These are phyloP conservation scores for Drosophila setifemur DNA, from an alignment of 1,140 invertebrate species.

Conservation along the genomic window DNA sequence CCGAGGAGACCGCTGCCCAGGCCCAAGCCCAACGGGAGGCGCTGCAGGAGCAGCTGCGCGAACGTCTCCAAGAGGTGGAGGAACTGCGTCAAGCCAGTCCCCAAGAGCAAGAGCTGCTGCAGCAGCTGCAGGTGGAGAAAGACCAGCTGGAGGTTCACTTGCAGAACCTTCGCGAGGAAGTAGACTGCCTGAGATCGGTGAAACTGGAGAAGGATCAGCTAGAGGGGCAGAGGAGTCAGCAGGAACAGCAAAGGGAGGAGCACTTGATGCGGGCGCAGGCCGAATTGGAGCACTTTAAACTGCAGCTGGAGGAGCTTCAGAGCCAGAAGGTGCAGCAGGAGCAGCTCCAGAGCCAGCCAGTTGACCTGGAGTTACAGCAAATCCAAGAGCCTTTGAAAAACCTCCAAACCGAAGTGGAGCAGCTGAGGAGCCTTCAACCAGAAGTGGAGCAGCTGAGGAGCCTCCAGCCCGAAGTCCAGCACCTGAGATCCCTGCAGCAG, in stretches of 20 bases:
- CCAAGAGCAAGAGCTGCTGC: conserved; percentile 63
- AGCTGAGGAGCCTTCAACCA: background rate
- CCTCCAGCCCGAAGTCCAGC: background rate
- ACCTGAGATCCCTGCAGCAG: background rate
- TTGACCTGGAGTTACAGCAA: background rate
- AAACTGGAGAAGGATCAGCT: conserved; percentile 84
- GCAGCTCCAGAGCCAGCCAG: background rate
- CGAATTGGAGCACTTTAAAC: background rate
- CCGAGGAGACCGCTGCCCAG: conserved; percentile 12
- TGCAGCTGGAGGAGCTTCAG: conserved; percentile 6
- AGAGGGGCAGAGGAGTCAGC: background rate
- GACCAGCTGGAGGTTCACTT: conserved; percentile 15
- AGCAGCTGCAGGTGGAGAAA: conserved; percentile 21
- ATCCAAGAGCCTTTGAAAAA: background rate
- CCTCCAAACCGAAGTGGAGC: background rate
- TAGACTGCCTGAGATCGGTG: background rate
- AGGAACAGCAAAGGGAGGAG: conserved; percentile 76
- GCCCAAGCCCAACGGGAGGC: conserved; percentile 63
- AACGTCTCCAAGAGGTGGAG: conserved; percentile 54
- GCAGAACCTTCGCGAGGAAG: conserved; percentile 84
- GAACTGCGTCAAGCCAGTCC: conserved; percentile 82
- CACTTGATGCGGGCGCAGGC: conserved; percentile 83
- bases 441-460: background rate
- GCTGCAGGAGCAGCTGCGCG: conserved; percentile 36
- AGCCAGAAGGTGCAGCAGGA: background rate